phyloP scores from a whole-genome alignment of 2,797 vertebrate genomes.

The Eulemur mongoz region DNA sequence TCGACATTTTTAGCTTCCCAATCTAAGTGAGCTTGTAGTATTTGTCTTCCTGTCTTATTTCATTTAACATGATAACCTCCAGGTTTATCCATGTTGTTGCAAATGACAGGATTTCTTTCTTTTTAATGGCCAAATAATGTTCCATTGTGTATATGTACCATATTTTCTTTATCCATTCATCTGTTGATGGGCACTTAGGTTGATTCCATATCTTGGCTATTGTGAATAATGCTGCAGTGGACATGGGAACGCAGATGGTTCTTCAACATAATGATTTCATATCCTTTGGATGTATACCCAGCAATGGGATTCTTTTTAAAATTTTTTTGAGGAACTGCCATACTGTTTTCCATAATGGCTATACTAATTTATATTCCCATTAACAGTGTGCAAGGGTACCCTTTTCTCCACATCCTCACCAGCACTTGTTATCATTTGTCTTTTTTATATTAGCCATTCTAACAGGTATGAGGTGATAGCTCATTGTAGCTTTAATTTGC shows the following conservation, averaged over 20 bases:
- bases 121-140: background rate
- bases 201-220: background rate
- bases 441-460: background rate
- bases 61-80: background rate
- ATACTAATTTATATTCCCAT: background rate
- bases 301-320: background rate
- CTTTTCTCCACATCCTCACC: background rate
- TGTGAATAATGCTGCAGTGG: background rate
- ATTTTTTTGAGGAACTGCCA: background rate
- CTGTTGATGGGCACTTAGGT: background rate
- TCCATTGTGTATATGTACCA: background rate
- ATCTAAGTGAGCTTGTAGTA: background rate
- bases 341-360: background rate
- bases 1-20: background rate
- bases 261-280: background rate
- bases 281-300: background rate
- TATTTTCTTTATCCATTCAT: background rate
- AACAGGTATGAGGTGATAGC: background rate
- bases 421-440: background rate
- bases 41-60: background rate
- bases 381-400: background rate
- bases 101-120: background rate
- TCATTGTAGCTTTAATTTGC: background rate
- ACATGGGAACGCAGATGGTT: background rate
- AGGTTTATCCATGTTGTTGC: background rate